Base-by-base conservation (phyloP, 64 coral and sea anemone species). In the Acropora yongei region DNA sequence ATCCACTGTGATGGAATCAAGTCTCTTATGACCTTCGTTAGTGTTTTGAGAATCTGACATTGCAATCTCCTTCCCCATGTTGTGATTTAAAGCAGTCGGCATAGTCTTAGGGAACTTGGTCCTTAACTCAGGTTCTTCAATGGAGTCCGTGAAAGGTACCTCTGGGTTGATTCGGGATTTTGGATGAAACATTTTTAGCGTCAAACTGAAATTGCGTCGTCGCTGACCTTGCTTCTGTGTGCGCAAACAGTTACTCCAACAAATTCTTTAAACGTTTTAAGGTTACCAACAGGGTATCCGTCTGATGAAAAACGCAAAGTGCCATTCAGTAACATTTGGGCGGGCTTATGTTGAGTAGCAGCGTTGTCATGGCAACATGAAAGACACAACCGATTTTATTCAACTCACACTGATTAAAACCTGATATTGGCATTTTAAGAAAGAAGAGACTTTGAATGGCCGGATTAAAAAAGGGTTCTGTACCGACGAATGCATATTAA, bases 281-380 rank as follows among this genome's bases (percentile, higher is more conserved):
- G 43, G 39, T 44, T 40, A 41, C 80, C 9, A 66, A 44, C 57
- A 65, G 80, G 80, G 66, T 58, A 63, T 65, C 80, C 57, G 80
- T 8, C 39, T 4, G 40, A 2, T 63, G 4, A 44, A 16, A 18
- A 41, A 30, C 5, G 49, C 58, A 51, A 80, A 80, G 1, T 49
- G 40, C 49, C 3, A 4, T 1, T 19, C 17, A 43, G 63, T 44
- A 43, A 63, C 10, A 65, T 44, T 43, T 18, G 63, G 43, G 17
- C 53, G 55, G n/a, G 57, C 14, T 1, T 3, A 8, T 47, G 43
- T 44, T 48, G 30, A 30, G 30, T 30, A 63, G 48, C 41, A 84
- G 60, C 6, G 60, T 84, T 69, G 5, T 18, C 44, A 48, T 47
- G 60, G 81, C 48, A 69, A 84, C 61, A 47, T 41, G 11, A 2